Conservation (phyloP, 1,140 invertebrate genomes). For the Tetragnatha versicolor region DNA sequence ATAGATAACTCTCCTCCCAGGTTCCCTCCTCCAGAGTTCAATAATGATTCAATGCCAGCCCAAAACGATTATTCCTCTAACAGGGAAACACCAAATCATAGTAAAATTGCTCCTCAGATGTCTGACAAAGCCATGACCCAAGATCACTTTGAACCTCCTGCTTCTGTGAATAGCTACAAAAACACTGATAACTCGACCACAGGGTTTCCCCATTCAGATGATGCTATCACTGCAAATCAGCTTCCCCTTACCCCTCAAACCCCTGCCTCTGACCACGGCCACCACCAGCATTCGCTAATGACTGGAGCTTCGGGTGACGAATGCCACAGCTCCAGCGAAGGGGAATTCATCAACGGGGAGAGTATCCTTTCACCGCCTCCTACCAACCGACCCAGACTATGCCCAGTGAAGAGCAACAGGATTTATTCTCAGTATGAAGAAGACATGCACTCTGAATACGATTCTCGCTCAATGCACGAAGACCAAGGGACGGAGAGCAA, state of each 20-base stretch:
- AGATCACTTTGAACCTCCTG: not conserved
- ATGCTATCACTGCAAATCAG: slow-evolving; percentile 1
- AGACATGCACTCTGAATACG: slow-evolving; percentile 37
- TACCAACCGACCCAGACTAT: slow-evolving; percentile 4
- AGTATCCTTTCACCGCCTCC: slow-evolving; percentile 34
- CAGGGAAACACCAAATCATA: too few species aligned
- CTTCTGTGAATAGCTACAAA: not conserved
- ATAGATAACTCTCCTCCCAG: too few species aligned
- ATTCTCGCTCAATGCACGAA: slow-evolving; percentile 11
- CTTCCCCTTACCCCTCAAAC: slow-evolving; percentile 45
- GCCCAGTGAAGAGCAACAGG: not conserved
- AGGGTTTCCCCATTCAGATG: slow-evolving; percentile 1
- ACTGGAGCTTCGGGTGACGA: slow-evolving; percentile 31
- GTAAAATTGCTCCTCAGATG: too few species aligned
- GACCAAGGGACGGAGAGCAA: slow-evolving; percentile 17
- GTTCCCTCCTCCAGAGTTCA: too few species aligned
- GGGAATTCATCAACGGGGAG: slow-evolving; percentile 34
- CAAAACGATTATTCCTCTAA: too few species aligned
- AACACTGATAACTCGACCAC: not conserved
- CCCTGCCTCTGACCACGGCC: slow-evolving; percentile 34
- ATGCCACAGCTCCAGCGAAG: slow-evolving; percentile 41
- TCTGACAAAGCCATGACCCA: not conserved
- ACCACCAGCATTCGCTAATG: slow-evolving; percentile 17
- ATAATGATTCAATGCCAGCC: too few species aligned
- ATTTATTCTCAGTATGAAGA: slow-evolving; percentile 29